These are phyloP conservation scores for Cylindroiulus punctatus DNA, from an alignment of 2,888 invertebrate species.

Conservation along the genomic window DNA sequence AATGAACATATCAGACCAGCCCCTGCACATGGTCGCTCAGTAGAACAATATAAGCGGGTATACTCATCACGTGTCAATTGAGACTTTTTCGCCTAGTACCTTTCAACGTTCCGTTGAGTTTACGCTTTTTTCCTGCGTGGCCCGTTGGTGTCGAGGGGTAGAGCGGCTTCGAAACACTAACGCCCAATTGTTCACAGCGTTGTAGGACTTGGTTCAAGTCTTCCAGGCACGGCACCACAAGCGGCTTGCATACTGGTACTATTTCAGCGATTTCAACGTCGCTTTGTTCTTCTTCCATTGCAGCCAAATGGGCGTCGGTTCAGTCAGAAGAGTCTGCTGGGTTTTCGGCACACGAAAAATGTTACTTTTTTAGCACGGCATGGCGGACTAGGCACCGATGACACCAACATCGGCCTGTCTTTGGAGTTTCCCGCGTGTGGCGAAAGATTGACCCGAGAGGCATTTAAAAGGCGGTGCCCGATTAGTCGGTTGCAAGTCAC, in stretches of 20 bases:
- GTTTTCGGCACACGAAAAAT: background rate
- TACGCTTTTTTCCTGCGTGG: background rate
- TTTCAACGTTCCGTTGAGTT: background rate
- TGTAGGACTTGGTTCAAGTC: background rate
- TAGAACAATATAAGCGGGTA: no score
- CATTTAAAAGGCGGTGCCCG: background rate
- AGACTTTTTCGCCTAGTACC: background rate
- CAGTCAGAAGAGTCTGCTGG: background rate
- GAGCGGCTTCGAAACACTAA: background rate
- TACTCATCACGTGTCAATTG: background rate
- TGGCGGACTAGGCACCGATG: background rate
- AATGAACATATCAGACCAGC: no score
- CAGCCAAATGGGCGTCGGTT: background rate
- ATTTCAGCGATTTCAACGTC: background rate
- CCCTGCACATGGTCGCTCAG: no score
- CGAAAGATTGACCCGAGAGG: background rate
- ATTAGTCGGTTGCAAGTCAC: background rate
- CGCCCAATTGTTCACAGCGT: slow-evolving; percentile 27
- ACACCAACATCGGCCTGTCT: background rate
- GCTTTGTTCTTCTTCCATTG: background rate
- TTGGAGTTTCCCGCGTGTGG: background rate
- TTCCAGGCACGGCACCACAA: slow-evolving; percentile 37
- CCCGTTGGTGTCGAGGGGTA: background rate
- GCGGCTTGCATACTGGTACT: background rate
- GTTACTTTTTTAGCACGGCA: background rate